phyloP scores from a whole-genome alignment of 2,113 vertebrate genomes.

The Lampris incognitus region DNA sequence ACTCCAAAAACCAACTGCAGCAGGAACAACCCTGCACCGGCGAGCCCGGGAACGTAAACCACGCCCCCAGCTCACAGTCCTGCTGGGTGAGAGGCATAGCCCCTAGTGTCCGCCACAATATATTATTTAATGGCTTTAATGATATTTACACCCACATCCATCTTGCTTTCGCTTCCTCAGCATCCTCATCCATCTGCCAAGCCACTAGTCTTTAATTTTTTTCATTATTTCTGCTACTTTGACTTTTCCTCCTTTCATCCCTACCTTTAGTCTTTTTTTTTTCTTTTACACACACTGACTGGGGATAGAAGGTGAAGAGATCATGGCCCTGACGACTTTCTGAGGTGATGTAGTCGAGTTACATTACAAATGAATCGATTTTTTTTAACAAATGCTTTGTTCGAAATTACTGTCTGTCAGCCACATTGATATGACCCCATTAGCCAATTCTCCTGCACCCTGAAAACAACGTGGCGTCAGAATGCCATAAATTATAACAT shows the following conservation, averaged over 20 bases:
- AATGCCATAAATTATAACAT: background rate
- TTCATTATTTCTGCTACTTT: background rate
- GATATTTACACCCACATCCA: background rate
- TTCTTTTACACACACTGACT: slow-evolving; percentile 13
- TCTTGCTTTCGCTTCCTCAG: background rate
- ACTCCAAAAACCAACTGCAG: no score
- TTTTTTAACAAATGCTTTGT: background rate
- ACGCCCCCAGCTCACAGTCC: no score
- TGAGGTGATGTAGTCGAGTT: no score
- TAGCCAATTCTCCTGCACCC: no score
- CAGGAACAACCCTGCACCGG: no score
- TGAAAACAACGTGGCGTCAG: slow-evolving; percentile 26
- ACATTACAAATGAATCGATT: no score
- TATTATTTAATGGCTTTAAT: background rate
- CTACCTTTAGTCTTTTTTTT: slow-evolving; percentile 4
- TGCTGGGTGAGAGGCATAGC: no score
- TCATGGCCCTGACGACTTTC: no score
- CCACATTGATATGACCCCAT: background rate
- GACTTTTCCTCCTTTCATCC: background rate
- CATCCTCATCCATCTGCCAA: slow-evolving; percentile 9
- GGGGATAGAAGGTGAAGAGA: no score
- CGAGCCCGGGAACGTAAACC: no score
- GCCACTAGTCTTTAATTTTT: background rate
- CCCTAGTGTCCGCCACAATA: no score
- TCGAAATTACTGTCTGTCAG: slow-evolving; percentile 6